A percentile compares a stretch with the other conserved stretches of the same genome.
Evolutionary conservation across 2,113 vertebrate species (phyloP).

Genomic region (Nycticorax nycticorax): DNA sequence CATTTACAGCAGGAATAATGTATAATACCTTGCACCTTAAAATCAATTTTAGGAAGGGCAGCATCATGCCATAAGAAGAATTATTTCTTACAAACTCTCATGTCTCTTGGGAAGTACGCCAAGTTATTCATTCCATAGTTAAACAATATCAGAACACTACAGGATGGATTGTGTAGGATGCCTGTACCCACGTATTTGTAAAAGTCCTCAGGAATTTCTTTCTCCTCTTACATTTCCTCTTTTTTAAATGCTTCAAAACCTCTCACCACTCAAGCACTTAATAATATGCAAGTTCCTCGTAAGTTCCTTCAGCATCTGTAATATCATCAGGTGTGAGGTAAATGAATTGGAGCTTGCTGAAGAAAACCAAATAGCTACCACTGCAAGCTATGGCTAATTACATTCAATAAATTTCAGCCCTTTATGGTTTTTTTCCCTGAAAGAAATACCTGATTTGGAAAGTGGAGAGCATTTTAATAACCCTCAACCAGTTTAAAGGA

Average conservation of each 20-base stretch:
- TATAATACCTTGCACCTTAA: background rate
- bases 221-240: background rate
- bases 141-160: background rate
- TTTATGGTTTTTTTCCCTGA: background rate
- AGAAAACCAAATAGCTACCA: constrained; percentile 3
- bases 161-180: background rate
- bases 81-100: background rate
- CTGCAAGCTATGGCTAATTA: constrained; percentile 7
- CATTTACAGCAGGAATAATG: background rate
- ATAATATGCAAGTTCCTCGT: background rate
- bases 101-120: background rate
- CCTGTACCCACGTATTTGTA: background rate
- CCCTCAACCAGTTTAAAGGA: background rate
- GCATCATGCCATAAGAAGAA: background rate
- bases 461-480: constrained; percentile 8
- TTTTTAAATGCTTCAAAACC: background rate
- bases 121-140: background rate
- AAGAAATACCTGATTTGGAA: background rate
- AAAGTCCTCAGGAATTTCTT: background rate
- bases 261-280: background rate
- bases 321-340: background rate
- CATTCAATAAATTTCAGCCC: background rate
- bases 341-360: background rate
- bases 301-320: background rate
- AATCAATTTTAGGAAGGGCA: background rate